Conservation (phyloP, 2,113 vertebrate genomes). For the Dipodomys merriami region DNA sequence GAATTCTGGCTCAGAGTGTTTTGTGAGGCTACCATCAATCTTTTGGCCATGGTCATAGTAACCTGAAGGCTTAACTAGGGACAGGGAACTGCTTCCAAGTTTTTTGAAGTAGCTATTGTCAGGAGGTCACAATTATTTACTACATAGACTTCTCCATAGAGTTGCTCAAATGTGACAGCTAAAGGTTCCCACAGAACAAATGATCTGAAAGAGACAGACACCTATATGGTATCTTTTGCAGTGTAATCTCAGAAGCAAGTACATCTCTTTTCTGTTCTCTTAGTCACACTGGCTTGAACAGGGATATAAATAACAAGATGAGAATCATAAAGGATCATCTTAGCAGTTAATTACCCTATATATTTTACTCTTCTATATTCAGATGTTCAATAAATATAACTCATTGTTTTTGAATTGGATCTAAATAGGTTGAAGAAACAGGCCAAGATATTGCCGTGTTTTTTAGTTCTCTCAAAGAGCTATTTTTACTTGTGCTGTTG, state of each 20-base stretch:
- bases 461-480: not conserved
- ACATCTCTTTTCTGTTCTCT: not conserved
- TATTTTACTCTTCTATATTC: not conserved
- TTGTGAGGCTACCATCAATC: not conserved
- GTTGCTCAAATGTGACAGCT: not conserved
- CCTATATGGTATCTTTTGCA: not conserved
- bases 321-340: not conserved
- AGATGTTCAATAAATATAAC: not conserved
- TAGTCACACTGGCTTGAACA: not conserved
- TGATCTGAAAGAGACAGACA: not conserved
- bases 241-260: not conserved
- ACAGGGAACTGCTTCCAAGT: not conserved
- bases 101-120: not conserved
- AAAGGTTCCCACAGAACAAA: not conserved
- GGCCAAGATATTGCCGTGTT: not conserved
- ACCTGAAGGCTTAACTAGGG: not conserved
- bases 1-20: not conserved
- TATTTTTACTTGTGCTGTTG: not conserved
- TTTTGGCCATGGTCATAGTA: not conserved
- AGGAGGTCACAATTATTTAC: not conserved
- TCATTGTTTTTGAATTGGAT: not conserved
- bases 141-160: not conserved
- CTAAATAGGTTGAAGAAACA: conserved; percentile 11
- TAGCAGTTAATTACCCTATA: not conserved
- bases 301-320: not conserved